Evolutionary conservation across 2,888 invertebrate species (phyloP).

Genomic region (Pollenia griseotomentosa): DNA sequence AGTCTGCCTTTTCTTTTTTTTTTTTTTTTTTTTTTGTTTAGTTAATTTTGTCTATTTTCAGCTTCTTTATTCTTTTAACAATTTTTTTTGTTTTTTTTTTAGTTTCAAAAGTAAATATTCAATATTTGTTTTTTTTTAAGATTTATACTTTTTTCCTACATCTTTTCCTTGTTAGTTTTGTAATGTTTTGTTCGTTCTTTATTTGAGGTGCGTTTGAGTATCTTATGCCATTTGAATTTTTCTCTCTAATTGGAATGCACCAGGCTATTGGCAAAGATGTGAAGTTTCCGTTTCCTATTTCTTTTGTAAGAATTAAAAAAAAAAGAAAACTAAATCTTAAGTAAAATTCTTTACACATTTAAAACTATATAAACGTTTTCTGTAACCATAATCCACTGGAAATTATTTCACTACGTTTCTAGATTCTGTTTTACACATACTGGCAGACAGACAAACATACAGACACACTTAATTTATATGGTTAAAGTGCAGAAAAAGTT

Average conservation of each 20-base stretch:
- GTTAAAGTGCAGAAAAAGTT: constrained; percentile 57
- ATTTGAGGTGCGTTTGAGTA: constrained; percentile 54
- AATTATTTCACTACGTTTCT: constrained; percentile 24
- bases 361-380: constrained; percentile 58
- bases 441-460: background rate
- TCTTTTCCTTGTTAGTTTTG: background rate
- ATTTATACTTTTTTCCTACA: constrained; percentile 6
- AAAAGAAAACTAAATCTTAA: constrained; percentile 31
- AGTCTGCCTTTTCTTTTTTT: background rate
- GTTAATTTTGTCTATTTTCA: background rate
- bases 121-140: too few species aligned
- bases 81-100: background rate
- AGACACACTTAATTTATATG: constrained; percentile 1
- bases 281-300: constrained; percentile 67
- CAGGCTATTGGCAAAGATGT: constrained; percentile 63
- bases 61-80: background rate
- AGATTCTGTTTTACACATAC: background rate
- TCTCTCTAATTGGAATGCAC: constrained; percentile 65
- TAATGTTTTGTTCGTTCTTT: constrained; percentile 3
- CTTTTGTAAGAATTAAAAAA: background rate
- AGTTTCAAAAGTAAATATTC: constrained; percentile 26
- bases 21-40: background rate
- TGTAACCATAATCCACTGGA: constrained; percentile 51
- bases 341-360: constrained; percentile 39
- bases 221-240: constrained; percentile 49